These are phyloP conservation scores for Eristalinus sepulchralis DNA, from an alignment of 2,888 invertebrate genomes.

Conservation along the genomic window DNA sequence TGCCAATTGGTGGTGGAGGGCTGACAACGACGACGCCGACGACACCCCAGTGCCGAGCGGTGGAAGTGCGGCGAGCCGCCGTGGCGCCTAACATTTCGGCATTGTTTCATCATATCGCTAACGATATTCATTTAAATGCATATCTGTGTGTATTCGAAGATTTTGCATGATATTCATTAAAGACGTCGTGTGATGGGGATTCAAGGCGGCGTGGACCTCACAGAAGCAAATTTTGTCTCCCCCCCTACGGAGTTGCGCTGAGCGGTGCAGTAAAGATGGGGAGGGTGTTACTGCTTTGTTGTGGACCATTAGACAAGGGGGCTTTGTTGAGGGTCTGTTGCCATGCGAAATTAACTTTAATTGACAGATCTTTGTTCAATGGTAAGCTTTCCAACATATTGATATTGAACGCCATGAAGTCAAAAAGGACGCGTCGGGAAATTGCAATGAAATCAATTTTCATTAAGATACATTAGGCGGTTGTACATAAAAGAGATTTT, in stretches of 20 bases:
- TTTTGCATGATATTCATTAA: neutral
- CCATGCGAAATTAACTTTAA: neutral
- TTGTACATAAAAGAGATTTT: no score
- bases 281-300: neutral
- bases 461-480: no score
- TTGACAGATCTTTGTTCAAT: neutral
- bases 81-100: conserved; percentile 2
- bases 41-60: neutral
- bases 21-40: neutral
- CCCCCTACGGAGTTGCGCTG: neutral
- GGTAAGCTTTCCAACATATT: no score
- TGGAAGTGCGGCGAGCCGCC: neutral
- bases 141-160: neutral
- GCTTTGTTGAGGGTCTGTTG: neutral
- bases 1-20: neutral
- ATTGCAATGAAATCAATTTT: no score
- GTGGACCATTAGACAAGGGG: neutral
- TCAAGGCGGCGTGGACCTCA: neutral
- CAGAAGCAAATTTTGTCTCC: neutral
- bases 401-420: no score
- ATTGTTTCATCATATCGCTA: neutral
- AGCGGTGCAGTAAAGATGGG: neutral
- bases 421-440: no score
- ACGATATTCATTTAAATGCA: neutral
- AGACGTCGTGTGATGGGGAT: neutral